Evolutionary conservation across 2,797 vertebrate genomes (phyloP).

Genomic region (Lateolabrax maculatus): DNA sequence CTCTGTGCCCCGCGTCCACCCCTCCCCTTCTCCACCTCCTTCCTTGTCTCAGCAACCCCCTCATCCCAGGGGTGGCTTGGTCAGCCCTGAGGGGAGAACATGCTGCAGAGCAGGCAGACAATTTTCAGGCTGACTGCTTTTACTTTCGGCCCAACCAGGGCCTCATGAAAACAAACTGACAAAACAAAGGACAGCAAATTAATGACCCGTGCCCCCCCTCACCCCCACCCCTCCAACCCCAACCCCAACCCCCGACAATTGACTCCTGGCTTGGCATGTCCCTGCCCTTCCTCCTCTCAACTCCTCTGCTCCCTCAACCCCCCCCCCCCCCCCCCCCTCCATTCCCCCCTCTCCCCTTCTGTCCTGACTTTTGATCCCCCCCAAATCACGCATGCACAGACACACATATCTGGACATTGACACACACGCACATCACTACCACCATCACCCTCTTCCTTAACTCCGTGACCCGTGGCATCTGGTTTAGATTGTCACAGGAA

Average conservation of each 20-base stretch:
- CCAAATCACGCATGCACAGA: constrained; percentile 65
- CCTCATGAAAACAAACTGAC: constrained; percentile 99
- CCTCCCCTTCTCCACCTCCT: constrained; percentile 56
- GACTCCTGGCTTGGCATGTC: constrained; percentile 91
- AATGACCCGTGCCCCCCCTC: constrained; percentile 94
- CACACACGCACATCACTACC: constrained; percentile 61
- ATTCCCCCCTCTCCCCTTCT: constrained; percentile 25
- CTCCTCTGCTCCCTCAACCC: constrained; percentile 11
- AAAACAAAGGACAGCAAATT: constrained; percentile 99
- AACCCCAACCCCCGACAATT: constrained; percentile 89
- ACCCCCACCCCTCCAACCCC: not conserved
- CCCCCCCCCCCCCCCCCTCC: constrained; percentile 9
- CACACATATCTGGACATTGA: constrained; percentile 72
- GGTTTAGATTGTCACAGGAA: constrained; percentile 90
- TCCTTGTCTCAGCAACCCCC: constrained; percentile 62
- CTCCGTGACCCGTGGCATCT: constrained; percentile 87
- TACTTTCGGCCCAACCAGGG: constrained; percentile 94
- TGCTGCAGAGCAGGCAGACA: constrained; percentile 97
- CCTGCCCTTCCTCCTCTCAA: constrained; percentile 38
- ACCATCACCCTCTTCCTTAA: constrained; percentile 75
- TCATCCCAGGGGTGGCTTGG: constrained; percentile 77
- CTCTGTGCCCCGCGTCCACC: constrained; percentile 55
- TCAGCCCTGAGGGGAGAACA: constrained; percentile 81
- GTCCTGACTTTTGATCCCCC: constrained; percentile 75
- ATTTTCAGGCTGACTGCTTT: constrained; percentile 99